Base-by-base conservation (phyloP, 2,113 vertebrate species). In the Cygnus atratus region DNA sequence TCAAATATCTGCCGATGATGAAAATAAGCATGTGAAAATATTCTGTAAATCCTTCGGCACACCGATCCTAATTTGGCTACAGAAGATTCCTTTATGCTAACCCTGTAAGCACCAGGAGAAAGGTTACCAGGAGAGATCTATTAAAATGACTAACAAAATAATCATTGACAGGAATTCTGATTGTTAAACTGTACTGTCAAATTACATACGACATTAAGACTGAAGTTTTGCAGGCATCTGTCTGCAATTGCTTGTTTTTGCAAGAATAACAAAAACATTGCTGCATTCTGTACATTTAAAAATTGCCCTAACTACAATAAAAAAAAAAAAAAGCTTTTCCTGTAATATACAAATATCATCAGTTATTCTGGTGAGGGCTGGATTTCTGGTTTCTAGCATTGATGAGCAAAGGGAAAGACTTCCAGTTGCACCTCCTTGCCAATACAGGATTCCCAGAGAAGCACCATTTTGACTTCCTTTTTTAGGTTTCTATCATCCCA, bases 81-180 rank as follows among this genome's bases (percentile, higher is more conserved):
- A 11, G 99, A 99, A 2, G 99, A 99, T 97, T 99, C 99, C 97
- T 99, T 99, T 98, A 99, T 99, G 98, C 99, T 99, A 98, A 99
- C 99, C 95, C 99, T 99, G 93, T 4, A 97, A 94, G 94, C 16
- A 97, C 35, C 66, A 92, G 70, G 61, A 88, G 37, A 95, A 58
- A 85, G n/a, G 84, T 97, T 95, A 95, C 19, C 19, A 48, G 9
- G 84, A n/a, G 50, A 73, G n/a, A 7, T 37, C 44, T 50, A 18
- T 28, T 7, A 0, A 22, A 68, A 31, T 9, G 1, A 57, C 22
- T 19, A 19, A 33, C 4, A 1, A 66, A 12, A 75, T 4, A 37
- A 1, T 2, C 0, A 5, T 3, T 58, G 50, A 61, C 10, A 4
- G 1, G 3, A 57, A 43, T 41, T 86, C 37, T 41, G 2, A 3